Conservation (phyloP, 1,140 invertebrate genomes). For the Ericerus pela region DNA sequence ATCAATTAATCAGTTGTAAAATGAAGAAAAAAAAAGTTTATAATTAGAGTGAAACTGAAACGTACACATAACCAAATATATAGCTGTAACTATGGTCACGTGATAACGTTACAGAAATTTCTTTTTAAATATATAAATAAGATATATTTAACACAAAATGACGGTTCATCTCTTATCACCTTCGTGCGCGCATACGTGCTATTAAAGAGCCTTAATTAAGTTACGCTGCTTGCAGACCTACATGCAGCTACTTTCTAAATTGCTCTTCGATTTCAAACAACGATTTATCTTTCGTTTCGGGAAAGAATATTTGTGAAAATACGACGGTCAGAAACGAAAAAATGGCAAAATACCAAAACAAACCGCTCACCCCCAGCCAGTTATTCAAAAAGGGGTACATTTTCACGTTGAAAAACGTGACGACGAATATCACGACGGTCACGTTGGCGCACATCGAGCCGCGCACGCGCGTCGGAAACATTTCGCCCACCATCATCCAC, state of each 20-base stretch:
- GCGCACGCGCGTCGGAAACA: conserved; percentile 50
- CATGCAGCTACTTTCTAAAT: conserved; percentile 34
- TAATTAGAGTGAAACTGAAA: too few species aligned
- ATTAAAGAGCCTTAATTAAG: too few species aligned
- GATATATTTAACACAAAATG: too few species aligned
- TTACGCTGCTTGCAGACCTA: too few species aligned
- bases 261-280: conserved; percentile 64
- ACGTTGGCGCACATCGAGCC: conserved; percentile 50
- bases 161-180: too few species aligned
- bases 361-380: conserved; percentile 45
- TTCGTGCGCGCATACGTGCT: too few species aligned
- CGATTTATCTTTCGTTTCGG: conserved; percentile 63
- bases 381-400: conserved; percentile 45
- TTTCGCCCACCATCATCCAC: conserved; percentile 55
- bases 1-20: too few species aligned
- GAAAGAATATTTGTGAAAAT: conserved; percentile 45
- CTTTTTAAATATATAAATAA: too few species aligned
- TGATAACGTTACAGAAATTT: too few species aligned
- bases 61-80: too few species aligned
- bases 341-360: conserved; percentile 57
- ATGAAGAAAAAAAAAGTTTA: too few species aligned
- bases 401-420: conserved; percentile 53
- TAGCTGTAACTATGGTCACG: too few species aligned
- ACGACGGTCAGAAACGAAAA: conserved; percentile 43
- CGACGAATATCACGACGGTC: conserved; percentile 46